A percentile compares a stretch with the other conserved stretches of the same genome.
Conservation (phyloP, 2,888 invertebrate genomes). For the Thymelicus acteon region DNA sequence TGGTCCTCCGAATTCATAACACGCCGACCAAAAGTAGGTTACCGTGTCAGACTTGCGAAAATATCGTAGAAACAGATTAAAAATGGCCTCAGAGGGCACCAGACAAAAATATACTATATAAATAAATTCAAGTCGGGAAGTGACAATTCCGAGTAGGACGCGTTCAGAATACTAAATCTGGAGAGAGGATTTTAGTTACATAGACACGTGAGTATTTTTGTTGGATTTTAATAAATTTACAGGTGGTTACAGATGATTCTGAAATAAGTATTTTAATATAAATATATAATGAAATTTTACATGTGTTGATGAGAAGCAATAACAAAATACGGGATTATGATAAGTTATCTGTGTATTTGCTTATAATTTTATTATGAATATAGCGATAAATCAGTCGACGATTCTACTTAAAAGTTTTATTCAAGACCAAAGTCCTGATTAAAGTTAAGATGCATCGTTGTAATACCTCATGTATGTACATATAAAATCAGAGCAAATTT, state of each 20-base stretch:
- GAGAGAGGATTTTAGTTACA: conserved; percentile 15
- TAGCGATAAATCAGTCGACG: too few relatives aligned
- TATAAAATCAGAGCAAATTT: too few relatives aligned
- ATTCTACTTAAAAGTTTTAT: too few relatives aligned
- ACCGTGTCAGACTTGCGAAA: conserved; percentile 28
- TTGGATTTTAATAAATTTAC: not conserved
- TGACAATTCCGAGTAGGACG: conserved; percentile 46
- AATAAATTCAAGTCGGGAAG: conserved; percentile 48
- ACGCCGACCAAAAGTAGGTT: conserved; percentile 30
- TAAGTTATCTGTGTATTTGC: too few relatives aligned
- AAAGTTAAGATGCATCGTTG: too few relatives aligned
- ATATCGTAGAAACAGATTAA: conserved; percentile 33
- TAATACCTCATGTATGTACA: too few relatives aligned
- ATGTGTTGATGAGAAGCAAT: too few relatives aligned
- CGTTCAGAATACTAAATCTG: conserved; percentile 26
- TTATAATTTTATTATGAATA: too few relatives aligned
- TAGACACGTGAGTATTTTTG: conserved; percentile 10
- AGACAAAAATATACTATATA: conserved; percentile 44
- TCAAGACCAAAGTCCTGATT: too few relatives aligned
- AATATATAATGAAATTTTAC: too few relatives aligned
- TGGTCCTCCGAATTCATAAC: conserved; percentile 20
- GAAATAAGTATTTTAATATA: too few relatives aligned
- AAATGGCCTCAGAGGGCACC: conserved; percentile 29
- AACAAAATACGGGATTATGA: too few relatives aligned
- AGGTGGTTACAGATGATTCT: not conserved